Conservation (phyloP, 2,888 invertebrate species). For the Falcaria lacertinaria region DNA sequence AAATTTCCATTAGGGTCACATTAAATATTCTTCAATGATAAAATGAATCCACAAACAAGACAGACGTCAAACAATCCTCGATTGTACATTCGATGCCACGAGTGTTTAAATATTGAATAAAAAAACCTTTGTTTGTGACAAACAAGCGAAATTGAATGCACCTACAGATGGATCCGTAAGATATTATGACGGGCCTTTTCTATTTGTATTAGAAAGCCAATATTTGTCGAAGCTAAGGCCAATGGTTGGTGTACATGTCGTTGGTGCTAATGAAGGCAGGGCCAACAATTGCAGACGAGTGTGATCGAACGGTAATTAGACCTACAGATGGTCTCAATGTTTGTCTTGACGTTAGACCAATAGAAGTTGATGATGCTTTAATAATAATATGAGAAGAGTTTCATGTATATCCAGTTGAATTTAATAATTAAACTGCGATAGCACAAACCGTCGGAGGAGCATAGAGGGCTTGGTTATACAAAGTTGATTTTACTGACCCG, state of each 20-base stretch:
- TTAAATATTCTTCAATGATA: conserved; percentile 3
- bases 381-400: no score
- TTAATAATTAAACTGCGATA: no score
- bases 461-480: no score
- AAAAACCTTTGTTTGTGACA: conserved; percentile 33
- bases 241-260: conserved; percentile 9
- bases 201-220: conserved; percentile 20
- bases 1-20: neutral
- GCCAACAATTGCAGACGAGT: conserved; percentile 5
- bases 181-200: conserved; percentile 15
- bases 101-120: conserved; percentile 28
- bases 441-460: no score
- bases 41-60: conserved; percentile 12
- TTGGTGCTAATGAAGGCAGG: conserved; percentile 21
- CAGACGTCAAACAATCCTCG: conserved; percentile 16
- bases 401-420: no score
- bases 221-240: conserved; percentile 14
- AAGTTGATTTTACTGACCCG: no score
- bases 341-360: no score
- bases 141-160: conserved; percentile 44
- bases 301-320: conserved; percentile 2
- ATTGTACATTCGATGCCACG: conserved; percentile 10
- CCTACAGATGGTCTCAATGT: neutral
- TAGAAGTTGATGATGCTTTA: no score
- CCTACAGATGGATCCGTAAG: conserved; percentile 5